Conservation (phyloP, 2,113 vertebrate genomes). For the Calidris pugnax region DNA sequence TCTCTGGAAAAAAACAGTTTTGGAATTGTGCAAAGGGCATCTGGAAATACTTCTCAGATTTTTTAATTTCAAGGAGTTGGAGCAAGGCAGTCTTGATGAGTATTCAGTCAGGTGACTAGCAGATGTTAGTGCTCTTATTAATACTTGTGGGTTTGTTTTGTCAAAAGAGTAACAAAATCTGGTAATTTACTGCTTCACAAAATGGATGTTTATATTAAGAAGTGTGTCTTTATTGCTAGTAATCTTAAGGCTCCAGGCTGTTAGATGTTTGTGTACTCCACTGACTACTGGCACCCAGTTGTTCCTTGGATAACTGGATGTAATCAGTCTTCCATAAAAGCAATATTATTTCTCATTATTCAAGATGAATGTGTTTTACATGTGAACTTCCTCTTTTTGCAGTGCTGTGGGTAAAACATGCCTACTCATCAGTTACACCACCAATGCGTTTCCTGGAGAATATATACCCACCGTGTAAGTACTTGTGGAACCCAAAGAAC, state of each 20-base stretch:
- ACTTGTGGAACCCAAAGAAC: not conserved
- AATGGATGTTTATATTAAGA: not conserved
- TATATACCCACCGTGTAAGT: constrained; percentile 99
- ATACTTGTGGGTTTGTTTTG: not conserved
- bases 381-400: constrained; percentile 39
- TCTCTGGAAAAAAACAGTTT: not conserved
- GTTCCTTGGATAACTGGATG: not conserved
- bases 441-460: constrained; percentile 97
- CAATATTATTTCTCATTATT: not conserved
- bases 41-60: not conserved
- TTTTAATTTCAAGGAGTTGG: not conserved
- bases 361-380: not conserved
- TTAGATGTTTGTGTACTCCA: not conserved
- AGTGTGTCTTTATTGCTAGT: not conserved
- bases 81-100: not conserved
- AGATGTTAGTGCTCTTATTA: not conserved
- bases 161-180: not conserved
- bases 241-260: not conserved
- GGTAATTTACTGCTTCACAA: not conserved
- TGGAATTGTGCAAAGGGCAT: not conserved
- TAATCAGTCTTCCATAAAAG: not conserved
- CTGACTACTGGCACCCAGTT: not conserved
- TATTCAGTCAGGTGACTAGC: not conserved
- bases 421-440: constrained; percentile 98
- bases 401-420: constrained; percentile 99